Conservation (phyloP, 1,140 invertebrate genomes). For the Euwallacea similis region DNA sequence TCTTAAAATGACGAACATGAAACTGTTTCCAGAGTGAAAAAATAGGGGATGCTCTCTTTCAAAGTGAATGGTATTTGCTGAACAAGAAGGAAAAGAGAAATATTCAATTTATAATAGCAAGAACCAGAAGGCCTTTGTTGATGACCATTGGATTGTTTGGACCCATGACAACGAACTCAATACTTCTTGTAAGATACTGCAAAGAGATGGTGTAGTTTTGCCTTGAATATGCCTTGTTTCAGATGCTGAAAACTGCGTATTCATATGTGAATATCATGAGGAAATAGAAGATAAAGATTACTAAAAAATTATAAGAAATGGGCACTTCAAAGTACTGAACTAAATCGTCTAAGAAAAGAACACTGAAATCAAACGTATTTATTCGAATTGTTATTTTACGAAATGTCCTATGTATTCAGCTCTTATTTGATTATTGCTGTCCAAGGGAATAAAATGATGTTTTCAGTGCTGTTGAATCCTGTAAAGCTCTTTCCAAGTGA, state of each 20-base stretch:
- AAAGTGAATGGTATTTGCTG: constrained; percentile 20
- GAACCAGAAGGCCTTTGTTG: constrained; percentile 10
- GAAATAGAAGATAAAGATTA: background rate
- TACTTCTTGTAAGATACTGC: background rate
- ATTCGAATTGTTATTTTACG: too few relatives aligned
- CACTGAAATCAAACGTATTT: too few relatives aligned
- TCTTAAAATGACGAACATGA: background rate
- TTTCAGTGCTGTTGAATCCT: too few relatives aligned
- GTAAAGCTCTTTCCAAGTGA: too few relatives aligned
- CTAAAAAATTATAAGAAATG: too few relatives aligned
- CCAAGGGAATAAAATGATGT: too few relatives aligned
- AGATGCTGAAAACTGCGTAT: constrained; percentile 21
- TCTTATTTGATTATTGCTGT: too few relatives aligned
- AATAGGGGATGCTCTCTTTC: constrained; percentile 17
- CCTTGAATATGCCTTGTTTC: too few relatives aligned
- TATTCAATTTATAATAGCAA: background rate
- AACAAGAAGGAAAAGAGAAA: constrained; percentile 3
- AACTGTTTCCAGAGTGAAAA: constrained; percentile 11
- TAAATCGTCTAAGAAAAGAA: too few relatives aligned
- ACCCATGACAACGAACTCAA: constrained; percentile 19
- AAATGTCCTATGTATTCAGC: too few relatives aligned
- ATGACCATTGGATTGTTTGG: constrained; percentile 26
- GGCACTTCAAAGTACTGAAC: too few relatives aligned
- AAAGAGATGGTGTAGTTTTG: background rate
- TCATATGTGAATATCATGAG: constrained; percentile 15